Evolutionary conservation across 2,888 invertebrate genomes (phyloP).

Genomic region (Pachycephus smyrnensis): DNA sequence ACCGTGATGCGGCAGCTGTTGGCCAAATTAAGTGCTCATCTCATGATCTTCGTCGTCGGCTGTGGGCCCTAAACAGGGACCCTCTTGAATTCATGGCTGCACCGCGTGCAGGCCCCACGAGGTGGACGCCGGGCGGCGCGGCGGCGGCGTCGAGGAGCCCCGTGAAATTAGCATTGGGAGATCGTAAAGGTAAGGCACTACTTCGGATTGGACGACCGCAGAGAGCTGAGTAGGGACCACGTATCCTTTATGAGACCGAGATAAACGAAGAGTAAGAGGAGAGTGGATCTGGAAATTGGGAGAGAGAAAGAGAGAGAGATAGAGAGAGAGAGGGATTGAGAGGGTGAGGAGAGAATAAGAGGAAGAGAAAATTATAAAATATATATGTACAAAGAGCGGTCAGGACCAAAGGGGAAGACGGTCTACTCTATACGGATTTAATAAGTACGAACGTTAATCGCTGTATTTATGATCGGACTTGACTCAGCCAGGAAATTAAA

Average conservation of each 20-base stretch:
- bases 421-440: constrained; percentile 49
- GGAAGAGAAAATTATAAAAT: neutral
- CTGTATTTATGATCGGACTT: constrained; percentile 58
- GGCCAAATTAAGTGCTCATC: constrained; percentile 67
- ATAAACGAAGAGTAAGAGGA: constrained; percentile 14
- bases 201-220: constrained; percentile 43
- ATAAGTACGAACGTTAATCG: constrained; percentile 63
- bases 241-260: constrained; percentile 24
- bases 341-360: neutral
- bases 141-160: constrained; percentile 39
- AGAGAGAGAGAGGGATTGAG: constrained; percentile 25
- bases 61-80: too few relatives aligned
- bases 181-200: constrained; percentile 58
- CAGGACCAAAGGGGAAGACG: neutral
- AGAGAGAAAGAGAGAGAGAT: constrained; percentile 22
- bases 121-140: too few relatives aligned
- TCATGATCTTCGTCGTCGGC: constrained; percentile 58
- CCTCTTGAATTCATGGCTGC: too few relatives aligned
- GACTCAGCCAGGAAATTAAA: constrained; percentile 53
- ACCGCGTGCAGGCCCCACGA: too few relatives aligned
- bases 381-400: too few relatives aligned
- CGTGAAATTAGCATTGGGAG: constrained; percentile 66
- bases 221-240: constrained; percentile 32
- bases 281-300: neutral
- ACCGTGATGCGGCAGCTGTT: constrained; percentile 62